Percentiles rank a stretch among this genome's conserved stretches.
phyloP scores from a whole-genome alignment of 2,888 invertebrate species.

The Vandiemenella viatica region DNA sequence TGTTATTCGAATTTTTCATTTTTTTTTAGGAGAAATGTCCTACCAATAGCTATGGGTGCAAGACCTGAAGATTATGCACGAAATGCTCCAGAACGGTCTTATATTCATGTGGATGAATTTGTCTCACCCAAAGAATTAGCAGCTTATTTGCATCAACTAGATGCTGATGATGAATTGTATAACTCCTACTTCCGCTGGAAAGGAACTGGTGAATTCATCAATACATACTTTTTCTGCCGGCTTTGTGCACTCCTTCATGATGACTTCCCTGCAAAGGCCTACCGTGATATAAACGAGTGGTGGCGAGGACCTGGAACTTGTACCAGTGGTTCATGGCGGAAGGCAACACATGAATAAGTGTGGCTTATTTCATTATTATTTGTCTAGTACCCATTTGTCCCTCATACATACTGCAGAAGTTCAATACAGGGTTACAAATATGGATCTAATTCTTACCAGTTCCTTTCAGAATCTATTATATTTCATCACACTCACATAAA shows the following conservation, averaged over 20 bases:
- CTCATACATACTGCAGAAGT: no score
- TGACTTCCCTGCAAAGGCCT: constrained; percentile 40
- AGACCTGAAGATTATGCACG: constrained; percentile 80
- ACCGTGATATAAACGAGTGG: constrained; percentile 80
- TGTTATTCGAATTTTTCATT: no score
- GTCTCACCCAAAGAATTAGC: constrained; percentile 74
- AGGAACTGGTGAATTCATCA: constrained; percentile 88
- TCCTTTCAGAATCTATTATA: no score
- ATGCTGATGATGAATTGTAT: constrained; percentile 75
- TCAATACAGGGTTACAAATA: no score
- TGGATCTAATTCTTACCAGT: no score
- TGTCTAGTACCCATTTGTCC: no score
- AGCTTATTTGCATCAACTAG: constrained; percentile 67
- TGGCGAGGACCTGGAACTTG: constrained; percentile 74
- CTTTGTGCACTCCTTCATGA: constrained; percentile 76
- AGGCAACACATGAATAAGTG: constrained; percentile 16
- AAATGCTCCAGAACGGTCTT: constrained; percentile 78
- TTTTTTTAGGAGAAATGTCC: constrained; percentile 50
- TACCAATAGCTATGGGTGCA: constrained; percentile 94
- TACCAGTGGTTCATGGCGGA: constrained; percentile 56
- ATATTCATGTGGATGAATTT: constrained; percentile 93
- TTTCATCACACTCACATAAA: no score
- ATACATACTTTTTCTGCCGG: constrained; percentile 89
- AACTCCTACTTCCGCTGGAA: constrained; percentile 92
- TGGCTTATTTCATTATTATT: no score